These are phyloP conservation scores for Amblyopsis hoosieri DNA, from an alignment of 2,797 vertebrate species.

Conservation along the genomic window DNA sequence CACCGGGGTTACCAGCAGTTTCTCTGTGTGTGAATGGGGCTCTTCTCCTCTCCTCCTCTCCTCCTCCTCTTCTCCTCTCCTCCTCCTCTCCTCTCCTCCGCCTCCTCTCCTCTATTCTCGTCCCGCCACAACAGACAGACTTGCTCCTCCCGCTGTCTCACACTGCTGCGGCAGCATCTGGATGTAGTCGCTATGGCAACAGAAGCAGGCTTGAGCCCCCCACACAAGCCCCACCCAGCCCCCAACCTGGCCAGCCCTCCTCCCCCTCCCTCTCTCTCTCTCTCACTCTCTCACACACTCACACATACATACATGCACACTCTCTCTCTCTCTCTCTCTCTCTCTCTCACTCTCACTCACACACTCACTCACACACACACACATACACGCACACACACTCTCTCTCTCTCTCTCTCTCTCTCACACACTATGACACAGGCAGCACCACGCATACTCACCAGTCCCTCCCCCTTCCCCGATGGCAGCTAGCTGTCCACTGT, in stretches of 20 bases:
- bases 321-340: neutral
- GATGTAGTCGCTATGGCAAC: conserved; percentile 76
- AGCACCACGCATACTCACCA: neutral
- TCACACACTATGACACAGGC: neutral
- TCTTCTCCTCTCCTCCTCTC: conserved; percentile 32
- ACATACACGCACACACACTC: conserved; percentile 27
- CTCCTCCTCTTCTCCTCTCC: conserved; percentile 19
- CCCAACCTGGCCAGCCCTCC: neutral
- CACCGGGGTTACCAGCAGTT: conserved; percentile 60
- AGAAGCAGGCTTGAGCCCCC: conserved; percentile 67
- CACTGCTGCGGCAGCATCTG: conserved; percentile 77
- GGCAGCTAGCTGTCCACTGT: too few species aligned
- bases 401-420: neutral
- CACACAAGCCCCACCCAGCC: conserved; percentile 31
- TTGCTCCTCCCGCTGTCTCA: conserved; percentile 58
- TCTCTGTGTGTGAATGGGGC: conserved; percentile 48
- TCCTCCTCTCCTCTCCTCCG: conserved; percentile 22
- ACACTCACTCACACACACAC: conserved; percentile 33
- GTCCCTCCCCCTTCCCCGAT: neutral
- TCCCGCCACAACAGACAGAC: conserved; percentile 47
- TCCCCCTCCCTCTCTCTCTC: neutral
- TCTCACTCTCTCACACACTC: conserved; percentile 2
- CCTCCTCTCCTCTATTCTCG: conserved; percentile 39
- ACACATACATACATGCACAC: neutral
- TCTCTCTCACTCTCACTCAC: conserved; percentile 4